Conservation (phyloP, 2,797 vertebrate genomes). For the Diceros bicornis region DNA sequence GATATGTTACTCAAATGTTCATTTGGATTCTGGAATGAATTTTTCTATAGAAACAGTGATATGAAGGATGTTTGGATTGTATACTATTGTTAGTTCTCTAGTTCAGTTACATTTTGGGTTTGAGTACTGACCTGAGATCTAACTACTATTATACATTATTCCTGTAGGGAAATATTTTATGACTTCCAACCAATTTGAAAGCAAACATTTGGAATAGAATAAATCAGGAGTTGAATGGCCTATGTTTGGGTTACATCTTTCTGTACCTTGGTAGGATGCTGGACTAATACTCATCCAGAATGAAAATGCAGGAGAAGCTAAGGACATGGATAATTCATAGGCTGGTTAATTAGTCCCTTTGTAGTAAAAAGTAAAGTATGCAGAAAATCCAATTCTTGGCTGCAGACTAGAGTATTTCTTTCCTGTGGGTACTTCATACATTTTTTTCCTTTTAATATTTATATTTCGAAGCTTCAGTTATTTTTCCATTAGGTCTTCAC, state of each 20-base stretch:
- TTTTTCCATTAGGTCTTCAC: conserved; percentile 42
- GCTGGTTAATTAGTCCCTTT: background rate
- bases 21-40: conserved; percentile 37
- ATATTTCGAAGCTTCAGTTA: conserved; percentile 55
- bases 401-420: conserved; percentile 13
- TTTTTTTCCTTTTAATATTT: conserved; percentile 52
- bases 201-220: conserved; percentile 23
- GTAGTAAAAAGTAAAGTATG: background rate
- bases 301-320: background rate
- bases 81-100: background rate
- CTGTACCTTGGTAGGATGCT: background rate
- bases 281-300: background rate
- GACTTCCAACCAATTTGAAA: conserved; percentile 28
- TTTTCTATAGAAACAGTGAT: conserved; percentile 41
- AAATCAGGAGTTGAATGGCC: background rate
- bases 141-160: background rate
- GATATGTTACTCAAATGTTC: background rate
- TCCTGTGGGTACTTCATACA: background rate
- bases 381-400: background rate
- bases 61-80: conserved; percentile 6
- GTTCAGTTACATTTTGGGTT: conserved; percentile 56
- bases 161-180: background rate
- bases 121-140: background rate
- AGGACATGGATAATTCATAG: background rate
- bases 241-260: background rate